Conservation (phyloP, 2,113 vertebrate genomes). For the Zosterops borbonicus region DNA sequence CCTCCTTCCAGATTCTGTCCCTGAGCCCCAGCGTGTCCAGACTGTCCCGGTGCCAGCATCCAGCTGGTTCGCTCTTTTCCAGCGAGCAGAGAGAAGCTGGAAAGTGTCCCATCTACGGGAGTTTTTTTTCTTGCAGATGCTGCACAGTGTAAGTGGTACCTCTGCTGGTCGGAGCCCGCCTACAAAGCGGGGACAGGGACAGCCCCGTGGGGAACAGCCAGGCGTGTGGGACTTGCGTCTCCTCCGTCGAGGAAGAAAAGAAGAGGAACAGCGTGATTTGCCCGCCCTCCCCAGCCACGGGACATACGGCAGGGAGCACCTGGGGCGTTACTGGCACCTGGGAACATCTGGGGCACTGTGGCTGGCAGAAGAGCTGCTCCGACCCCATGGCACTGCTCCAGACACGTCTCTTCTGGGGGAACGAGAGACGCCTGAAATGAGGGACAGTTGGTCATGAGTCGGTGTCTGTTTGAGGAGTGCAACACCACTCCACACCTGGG, state of each 20-base stretch:
- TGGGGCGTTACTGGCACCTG: fast-evolving
- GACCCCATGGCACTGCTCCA: not conserved
- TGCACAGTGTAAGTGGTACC: too few relatives aligned
- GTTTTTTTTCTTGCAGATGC: not conserved
- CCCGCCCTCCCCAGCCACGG: fast-evolving
- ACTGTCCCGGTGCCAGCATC: not conserved
- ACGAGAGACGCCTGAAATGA: not conserved
- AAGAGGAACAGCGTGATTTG: not conserved
- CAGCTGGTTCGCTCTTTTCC: not conserved
- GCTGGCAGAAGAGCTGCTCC: not conserved
- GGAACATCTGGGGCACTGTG: not conserved
- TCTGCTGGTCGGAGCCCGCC: not conserved
- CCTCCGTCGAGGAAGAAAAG: not conserved
- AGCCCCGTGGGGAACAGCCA: fast-evolving
- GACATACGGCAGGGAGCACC: not conserved
- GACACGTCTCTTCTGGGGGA: not conserved
- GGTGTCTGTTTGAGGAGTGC: not conserved
- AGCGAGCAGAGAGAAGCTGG: not conserved
- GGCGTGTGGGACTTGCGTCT: fast-evolving
- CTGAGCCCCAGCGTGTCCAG: not conserved
- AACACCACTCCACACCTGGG: too few relatives aligned
- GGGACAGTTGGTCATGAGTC: not conserved
- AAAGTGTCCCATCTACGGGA: fast-evolving
- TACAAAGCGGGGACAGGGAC: not conserved
- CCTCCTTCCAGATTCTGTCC: not conserved